Percentiles rank a stretch among this genome's conserved stretches.
Conservation (phyloP, 37 sponge, comb jelly and placozoan genomes). For the Geodia barretti region DNA sequence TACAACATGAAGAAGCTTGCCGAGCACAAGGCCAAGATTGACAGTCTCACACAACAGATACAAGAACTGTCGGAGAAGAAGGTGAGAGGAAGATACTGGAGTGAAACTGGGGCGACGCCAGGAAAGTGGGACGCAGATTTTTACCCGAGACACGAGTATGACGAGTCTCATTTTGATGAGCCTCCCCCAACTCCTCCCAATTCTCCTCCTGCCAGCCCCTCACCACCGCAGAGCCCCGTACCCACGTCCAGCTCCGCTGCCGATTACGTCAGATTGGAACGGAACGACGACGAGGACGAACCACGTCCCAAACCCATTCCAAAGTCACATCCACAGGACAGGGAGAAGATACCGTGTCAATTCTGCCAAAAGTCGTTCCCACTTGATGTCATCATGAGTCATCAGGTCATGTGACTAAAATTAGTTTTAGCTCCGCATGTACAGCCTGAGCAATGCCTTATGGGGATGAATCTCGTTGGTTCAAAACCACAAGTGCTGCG, state of each 20-base stretch:
- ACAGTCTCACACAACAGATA: too few relatives aligned
- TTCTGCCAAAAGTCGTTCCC: conserved; percentile 20
- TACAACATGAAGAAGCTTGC: too few relatives aligned
- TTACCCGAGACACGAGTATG: too few relatives aligned
- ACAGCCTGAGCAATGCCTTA: too few relatives aligned
- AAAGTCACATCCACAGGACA: background rate
- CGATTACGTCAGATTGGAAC: background rate
- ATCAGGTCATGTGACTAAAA: conserved; percentile 44
- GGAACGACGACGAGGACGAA: conserved; percentile 17
- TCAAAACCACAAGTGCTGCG: too few relatives aligned
- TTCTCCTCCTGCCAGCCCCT: background rate
- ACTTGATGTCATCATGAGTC: conserved; percentile 25
- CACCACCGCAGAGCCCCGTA: background rate
- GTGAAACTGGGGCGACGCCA: too few relatives aligned
- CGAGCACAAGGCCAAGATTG: background rate
- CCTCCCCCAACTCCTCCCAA: background rate
- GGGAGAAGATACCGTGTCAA: conserved; percentile 37
- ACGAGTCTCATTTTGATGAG: background rate
- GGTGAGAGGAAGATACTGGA: too few relatives aligned
- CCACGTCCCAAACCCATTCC: background rate
- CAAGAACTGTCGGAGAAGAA: too few relatives aligned
- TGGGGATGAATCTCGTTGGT: too few relatives aligned
- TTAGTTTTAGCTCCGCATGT: too few relatives aligned
- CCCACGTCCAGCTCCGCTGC: background rate
- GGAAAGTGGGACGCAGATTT: too few relatives aligned